phyloP scores from a whole-genome alignment of 2,113 vertebrate genomes.

The Cathartes aura region DNA sequence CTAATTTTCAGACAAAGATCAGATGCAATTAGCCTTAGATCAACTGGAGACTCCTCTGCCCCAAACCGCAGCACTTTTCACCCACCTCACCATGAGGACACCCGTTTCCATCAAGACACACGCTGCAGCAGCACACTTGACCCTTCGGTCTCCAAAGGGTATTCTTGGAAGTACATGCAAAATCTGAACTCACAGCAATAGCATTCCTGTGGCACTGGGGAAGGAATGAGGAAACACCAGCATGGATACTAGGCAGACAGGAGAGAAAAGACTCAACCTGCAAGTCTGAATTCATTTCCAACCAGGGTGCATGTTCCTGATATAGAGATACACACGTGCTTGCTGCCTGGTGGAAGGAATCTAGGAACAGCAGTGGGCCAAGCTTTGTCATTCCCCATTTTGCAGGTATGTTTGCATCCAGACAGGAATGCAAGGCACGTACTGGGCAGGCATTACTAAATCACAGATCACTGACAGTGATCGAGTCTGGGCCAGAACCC shows the following conservation, averaged over 20 bases:
- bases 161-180: constrained; percentile 4
- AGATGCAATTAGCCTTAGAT: constrained; percentile 16
- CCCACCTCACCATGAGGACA: not conserved
- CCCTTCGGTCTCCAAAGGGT: not conserved
- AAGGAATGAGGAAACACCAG: constrained; percentile 51
- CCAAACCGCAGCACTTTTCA: not conserved
- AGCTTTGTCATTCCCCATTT: not conserved
- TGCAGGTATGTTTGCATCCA: not conserved
- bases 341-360: not conserved
- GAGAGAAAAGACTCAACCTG: not conserved
- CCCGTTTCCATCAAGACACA: not conserved
- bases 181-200: not conserved
- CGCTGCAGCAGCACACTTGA: not conserved
- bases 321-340: not conserved
- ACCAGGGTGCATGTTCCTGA: not conserved
- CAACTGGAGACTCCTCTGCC: not conserved
- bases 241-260: not conserved
- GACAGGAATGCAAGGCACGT: not conserved
- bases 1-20: constrained; percentile 46
- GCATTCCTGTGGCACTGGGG: constrained; percentile 14
- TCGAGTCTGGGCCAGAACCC: not conserved
- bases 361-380: not conserved
- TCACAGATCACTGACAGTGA: not conserved
- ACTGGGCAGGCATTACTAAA: not conserved
- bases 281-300: constrained; percentile 16